Percentiles rank a stretch among this genome's conserved stretches.
Conservation (phyloP, 2,113 vertebrate genomes). For the Eulacestoma nigropectus region DNA sequence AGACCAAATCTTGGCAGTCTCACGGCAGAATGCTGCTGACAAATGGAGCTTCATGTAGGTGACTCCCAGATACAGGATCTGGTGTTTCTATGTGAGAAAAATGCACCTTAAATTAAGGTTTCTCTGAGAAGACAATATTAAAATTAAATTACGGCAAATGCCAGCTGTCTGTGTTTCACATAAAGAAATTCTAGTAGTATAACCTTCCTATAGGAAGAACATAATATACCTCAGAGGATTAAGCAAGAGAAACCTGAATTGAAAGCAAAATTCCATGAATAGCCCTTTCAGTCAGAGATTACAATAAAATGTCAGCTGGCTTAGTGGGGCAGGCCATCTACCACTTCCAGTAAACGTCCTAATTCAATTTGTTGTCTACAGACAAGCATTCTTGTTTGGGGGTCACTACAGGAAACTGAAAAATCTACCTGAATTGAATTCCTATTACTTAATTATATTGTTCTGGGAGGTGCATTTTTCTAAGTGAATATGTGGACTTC, state of each 20-base stretch:
- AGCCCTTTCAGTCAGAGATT: conserved; percentile 46
- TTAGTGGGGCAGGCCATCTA: conserved; percentile 58
- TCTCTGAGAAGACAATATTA: neutral
- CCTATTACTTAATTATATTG: conserved; percentile 10
- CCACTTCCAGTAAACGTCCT: conserved; percentile 39
- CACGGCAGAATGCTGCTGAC: neutral
- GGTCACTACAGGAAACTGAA: neutral
- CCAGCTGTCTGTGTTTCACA: neutral
- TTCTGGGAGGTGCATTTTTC: neutral
- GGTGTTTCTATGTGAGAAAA: neutral
- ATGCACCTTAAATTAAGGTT: neutral
- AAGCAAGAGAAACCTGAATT: conserved; percentile 43
- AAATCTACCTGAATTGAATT: conserved; percentile 46
- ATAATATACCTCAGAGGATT: conserved; percentile 12
- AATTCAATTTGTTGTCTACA: conserved; percentile 58
- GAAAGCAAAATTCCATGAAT: conserved; percentile 50
- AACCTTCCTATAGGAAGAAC: conserved; percentile 40
- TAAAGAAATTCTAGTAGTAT: conserved; percentile 30
- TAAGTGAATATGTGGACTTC: neutral
- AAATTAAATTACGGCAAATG: neutral
- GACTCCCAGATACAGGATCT: neutral
- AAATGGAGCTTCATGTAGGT: neutral
- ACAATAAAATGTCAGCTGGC: conserved; percentile 41
- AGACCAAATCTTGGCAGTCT: neutral
- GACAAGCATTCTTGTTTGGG: neutral